Base-by-base conservation (phyloP, 2,797 vertebrate species). In the Pseudopleuronectes americanus region DNA sequence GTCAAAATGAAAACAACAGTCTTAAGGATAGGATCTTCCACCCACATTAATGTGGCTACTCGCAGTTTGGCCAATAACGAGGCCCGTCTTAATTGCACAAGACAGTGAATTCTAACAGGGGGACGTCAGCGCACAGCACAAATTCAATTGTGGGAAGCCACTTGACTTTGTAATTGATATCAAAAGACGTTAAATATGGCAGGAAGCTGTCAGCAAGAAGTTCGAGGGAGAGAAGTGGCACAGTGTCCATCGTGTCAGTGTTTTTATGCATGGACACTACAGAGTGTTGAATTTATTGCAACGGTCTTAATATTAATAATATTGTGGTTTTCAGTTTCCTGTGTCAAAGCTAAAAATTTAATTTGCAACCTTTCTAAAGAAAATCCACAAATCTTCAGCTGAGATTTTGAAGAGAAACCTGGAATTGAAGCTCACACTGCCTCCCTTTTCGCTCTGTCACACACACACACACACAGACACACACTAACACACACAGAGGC, bases 111-210 rank as follows among this genome's bases (percentile, higher is more conserved):
- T 84, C 88, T 90, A 92, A 93, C 85, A 52, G 89, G 92, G 92
- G 88, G 88, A 90, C 65, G 59, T 92, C 86, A 77, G 84, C 60
- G 59, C 77, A 45, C 57, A 23, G 76, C 76, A 64, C 77, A 88
- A 85, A 94, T 93, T 93, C 70, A 93, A 93, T 94, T 90, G 92
- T 19, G 38, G 75, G 60, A 45, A 74, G 64, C 80, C 71, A 84
- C 87, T 90, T 91, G 86, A 90, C 90, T 90, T 92, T 89, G 87
- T 91, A 92, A 93, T 92, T 92, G 92, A 93, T 93, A 90, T 89
- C 90, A 89, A 91, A 91, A 85, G 87, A 84, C 82, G 87, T 91
- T 89, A 90, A 92, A 92, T 88, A 89, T 91, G 86, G 71, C 72
- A 80, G 78, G 47, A 79, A 86, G 79, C 87, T 87, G 89, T 89